phyloP scores from a whole-genome alignment of 64 coral and sea anemone genomes.

The Platygyra sinensis region DNA sequence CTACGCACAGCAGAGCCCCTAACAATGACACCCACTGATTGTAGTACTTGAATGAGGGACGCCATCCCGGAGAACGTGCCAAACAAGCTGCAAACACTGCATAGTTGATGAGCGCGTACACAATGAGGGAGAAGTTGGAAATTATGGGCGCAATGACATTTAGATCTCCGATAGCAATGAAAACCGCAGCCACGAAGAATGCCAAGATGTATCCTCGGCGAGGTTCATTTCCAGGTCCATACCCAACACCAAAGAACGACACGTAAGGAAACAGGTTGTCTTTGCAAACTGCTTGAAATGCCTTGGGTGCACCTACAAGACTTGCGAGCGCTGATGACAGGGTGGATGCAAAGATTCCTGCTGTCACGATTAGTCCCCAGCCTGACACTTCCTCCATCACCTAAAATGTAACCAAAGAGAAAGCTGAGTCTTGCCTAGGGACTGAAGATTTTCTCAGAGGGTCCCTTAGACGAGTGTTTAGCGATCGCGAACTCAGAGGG shows the following conservation, averaged over 20 bases:
- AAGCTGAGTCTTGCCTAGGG: neutral
- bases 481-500: too few relatives aligned
- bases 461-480: too few relatives aligned
- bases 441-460: too few relatives aligned
- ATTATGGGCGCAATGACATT: slow-evolving; percentile 94
- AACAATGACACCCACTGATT: slow-evolving; percentile 96
- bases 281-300: slow-evolving; percentile 92
- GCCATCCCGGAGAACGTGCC: slow-evolving; percentile 90
- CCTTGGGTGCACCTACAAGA: slow-evolving; percentile 97
- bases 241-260: slow-evolving; percentile 68
- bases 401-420: slow-evolving; percentile 34
- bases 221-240: slow-evolving; percentile 85
- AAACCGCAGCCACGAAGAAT: slow-evolving; percentile 77
- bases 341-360: slow-evolving; percentile 96
- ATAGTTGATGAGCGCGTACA: slow-evolving; percentile 98
- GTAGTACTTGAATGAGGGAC: slow-evolving; percentile 95
- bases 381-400: slow-evolving; percentile 91
- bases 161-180: slow-evolving; percentile 86
- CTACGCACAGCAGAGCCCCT: slow-evolving; percentile 89
- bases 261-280: slow-evolving; percentile 92
- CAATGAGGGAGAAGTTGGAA: slow-evolving; percentile 91
- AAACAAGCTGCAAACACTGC: slow-evolving; percentile 95
- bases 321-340: slow-evolving; percentile 98
- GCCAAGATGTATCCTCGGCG: slow-evolving; percentile 83
- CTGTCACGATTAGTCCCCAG: slow-evolving; percentile 90